Evolutionary conservation across 64 coral and sea anemone species (phyloP), one percentile per base, ranked within the genome.

Genomic region (Dendronephthya gigantea): DNA sequence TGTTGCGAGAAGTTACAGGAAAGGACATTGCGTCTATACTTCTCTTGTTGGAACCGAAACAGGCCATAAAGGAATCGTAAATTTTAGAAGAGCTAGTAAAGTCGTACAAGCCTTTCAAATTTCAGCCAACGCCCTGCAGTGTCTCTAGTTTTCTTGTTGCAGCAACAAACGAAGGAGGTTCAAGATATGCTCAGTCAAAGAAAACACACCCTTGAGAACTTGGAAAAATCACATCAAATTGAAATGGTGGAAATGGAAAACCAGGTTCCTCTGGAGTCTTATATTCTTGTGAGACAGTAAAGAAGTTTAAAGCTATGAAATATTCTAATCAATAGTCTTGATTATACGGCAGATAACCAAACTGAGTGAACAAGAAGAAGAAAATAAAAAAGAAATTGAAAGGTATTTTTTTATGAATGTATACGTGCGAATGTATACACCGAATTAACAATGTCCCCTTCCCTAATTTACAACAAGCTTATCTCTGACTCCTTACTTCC

Each of bases 211-310:
- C 72, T 79, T 34, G 72, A 79, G 16, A 79, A 79, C 72, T 79
- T 79, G 72, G 72, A 79, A 39, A 79, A 79, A 33, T 79, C 72
- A 79, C 72, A 79, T 79, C 25, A 79, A 79, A 79, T 79, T 34
- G 72, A 79, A 79, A 29, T 79, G 36, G 72, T 79, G 32, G 72
- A 79, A 79, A 17, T 79, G 9, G 72, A 79, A 79, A 36, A 16
- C 30, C 72, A 79, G 72, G 72, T 79, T 9, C 36, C 1, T 39
- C 25, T 12, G 28, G 4, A 19, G 9, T 39, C 37, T 79, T 15
- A 36, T 29, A 11, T 4, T 45, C 41, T 45, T 45, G 41, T 45
- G 41, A 45, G 11, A 11, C 11, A 45, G 11, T 45, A 45, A 11
- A 45, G 41, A 45, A 45, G 41, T 45, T 45, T 45, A 11, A 45